Percentiles rank a stretch among this genome's conserved stretches.
These are phyloP conservation scores for Empidonax traillii DNA, from an alignment of 2,113 vertebrate genomes.

Conservation along the genomic window DNA sequence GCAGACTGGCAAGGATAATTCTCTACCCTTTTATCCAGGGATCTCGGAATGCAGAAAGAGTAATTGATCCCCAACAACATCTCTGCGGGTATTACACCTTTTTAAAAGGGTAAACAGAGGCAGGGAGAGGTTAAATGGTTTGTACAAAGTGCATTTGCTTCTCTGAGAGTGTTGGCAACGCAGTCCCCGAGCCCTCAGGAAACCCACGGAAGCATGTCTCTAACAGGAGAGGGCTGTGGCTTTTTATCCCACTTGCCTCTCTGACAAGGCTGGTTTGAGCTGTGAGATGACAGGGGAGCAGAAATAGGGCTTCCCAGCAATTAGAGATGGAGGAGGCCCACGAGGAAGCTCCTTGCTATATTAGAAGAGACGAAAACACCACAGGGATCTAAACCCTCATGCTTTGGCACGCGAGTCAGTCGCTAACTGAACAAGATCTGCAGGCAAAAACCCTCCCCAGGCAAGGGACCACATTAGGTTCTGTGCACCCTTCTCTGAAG, in stretches of 20 bases:
- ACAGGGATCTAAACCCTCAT: not conserved
- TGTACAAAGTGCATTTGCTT: not conserved
- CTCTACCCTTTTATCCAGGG: conserved; percentile 35
- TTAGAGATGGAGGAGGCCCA: not conserved
- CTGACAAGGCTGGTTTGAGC: not conserved
- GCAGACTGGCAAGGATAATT: conserved; percentile 38
- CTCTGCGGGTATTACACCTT: not conserved
- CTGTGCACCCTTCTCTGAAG: not conserved
- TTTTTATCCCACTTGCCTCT: not conserved
- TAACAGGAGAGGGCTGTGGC: not conserved
- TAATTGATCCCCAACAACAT: conserved; percentile 23
- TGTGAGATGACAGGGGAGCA: not conserved
- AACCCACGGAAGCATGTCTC: not conserved
- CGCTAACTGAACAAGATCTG: not conserved
- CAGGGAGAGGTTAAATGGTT: not conserved
- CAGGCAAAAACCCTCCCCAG: not conserved
- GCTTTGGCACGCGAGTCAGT: not conserved
- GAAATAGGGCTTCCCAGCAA: not conserved
- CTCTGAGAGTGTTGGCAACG: not conserved
- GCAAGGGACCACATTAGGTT: not conserved
- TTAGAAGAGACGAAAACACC: not conserved
- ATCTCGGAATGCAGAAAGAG: not conserved
- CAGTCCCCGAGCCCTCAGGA: not conserved
- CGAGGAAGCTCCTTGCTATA: not conserved
- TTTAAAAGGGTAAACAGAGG: conserved; percentile 48